A percentile compares a stretch with the other conserved stretches of the same genome.
Evolutionary conservation across 2,797 vertebrate species (phyloP).

Genomic region (Threskiornis aethiopicus): DNA sequence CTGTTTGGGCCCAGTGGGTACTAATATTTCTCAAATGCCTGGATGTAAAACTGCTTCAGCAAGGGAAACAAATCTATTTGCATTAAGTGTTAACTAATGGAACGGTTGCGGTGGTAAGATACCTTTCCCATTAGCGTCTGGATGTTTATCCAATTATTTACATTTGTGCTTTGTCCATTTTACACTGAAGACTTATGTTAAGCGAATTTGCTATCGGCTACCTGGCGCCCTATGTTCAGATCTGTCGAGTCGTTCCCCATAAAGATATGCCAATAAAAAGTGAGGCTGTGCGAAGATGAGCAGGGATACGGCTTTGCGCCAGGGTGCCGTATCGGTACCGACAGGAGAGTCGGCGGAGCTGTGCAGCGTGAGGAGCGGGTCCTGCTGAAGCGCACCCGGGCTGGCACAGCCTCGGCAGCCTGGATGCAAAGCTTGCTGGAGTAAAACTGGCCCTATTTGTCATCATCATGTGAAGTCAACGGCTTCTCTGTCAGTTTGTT

Average conservation of each 20-base stretch:
- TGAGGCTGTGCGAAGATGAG: background rate
- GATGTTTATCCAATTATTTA: background rate
- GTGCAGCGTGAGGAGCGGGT: background rate
- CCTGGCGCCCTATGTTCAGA: background rate
- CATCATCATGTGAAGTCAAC: background rate
- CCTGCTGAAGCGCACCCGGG: accelerated
- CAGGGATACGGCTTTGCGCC: background rate
- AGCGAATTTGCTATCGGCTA: background rate
- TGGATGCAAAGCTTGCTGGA: background rate
- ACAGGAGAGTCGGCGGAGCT: background rate
- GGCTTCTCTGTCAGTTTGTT: background rate
- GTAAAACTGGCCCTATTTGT: background rate
- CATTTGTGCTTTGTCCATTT: background rate
- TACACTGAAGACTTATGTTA: accelerated
- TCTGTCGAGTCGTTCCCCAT: accelerated
- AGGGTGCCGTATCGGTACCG: accelerated
- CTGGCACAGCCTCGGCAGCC: background rate
- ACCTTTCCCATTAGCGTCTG: background rate
- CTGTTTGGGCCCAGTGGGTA: background rate
- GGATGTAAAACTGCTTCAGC: background rate
- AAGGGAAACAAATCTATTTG: background rate
- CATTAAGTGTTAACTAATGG: background rate
- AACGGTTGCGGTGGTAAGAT: background rate
- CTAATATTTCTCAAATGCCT: background rate
- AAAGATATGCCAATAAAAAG: background rate